Conservation (phyloP, 2,113 vertebrate genomes). For the Anthoscopus minutus region DNA sequence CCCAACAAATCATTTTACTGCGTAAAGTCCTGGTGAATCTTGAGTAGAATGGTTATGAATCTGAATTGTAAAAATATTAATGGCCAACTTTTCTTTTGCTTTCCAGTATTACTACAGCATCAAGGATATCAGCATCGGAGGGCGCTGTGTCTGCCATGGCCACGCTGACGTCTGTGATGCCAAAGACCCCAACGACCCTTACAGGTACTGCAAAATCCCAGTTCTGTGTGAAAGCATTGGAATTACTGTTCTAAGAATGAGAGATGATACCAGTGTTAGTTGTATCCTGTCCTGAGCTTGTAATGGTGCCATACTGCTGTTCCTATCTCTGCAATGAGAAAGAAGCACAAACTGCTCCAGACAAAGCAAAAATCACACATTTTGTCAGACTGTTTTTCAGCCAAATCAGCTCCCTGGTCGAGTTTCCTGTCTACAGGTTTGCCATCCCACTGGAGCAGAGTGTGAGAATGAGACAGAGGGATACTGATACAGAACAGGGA, state of each 20-base stretch:
- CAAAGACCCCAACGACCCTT: constrained; percentile 85
- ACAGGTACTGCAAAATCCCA: constrained; percentile 74
- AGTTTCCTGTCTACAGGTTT: neutral
- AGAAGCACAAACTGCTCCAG: neutral
- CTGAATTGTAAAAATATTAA: neutral
- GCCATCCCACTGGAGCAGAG: neutral
- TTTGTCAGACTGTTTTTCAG: neutral
- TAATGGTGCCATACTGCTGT: neutral
- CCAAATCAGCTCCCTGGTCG: neutral
- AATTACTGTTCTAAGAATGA: neutral
- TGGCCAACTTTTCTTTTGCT: neutral
- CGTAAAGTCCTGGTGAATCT: neutral
- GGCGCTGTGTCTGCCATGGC: constrained; percentile 94
- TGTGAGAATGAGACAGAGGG: neutral
- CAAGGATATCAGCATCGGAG: constrained; percentile 96
- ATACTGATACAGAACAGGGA: neutral
- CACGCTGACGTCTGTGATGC: constrained; percentile 91
- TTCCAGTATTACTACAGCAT: constrained; percentile 96
- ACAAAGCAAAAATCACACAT: neutral
- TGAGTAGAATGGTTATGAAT: neutral
- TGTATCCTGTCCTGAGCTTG: neutral
- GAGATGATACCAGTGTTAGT: neutral
- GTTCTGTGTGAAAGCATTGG: neutral
- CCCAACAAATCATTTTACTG: neutral
- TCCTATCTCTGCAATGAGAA: neutral